These are phyloP conservation scores for Xanthorhoe spadicearia DNA, from an alignment of 2,888 invertebrate species.

Conservation along the genomic window DNA sequence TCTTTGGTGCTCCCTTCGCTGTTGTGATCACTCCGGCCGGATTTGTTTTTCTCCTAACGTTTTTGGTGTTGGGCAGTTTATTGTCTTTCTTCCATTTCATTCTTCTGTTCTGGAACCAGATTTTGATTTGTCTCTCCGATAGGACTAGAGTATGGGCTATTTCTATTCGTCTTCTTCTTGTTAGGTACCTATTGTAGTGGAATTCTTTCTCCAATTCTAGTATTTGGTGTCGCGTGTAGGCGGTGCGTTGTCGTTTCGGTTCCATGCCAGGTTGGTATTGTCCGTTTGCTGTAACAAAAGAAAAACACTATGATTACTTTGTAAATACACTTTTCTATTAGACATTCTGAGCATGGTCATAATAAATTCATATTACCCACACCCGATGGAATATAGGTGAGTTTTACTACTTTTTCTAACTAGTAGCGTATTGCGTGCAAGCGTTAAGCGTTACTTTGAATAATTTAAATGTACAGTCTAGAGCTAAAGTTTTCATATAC, in stretches of 20 bases:
- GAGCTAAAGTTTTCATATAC: constrained; percentile 11
- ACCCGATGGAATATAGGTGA: constrained; percentile 28
- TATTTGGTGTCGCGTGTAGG: constrained; percentile 99
- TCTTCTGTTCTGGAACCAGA: constrained; percentile 94
- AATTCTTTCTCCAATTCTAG: constrained; percentile 99
- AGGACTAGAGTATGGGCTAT: constrained; percentile 98
- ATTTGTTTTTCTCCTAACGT: constrained; percentile 90
- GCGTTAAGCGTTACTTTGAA: constrained; percentile 59
- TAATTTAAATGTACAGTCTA: constrained; percentile 65
- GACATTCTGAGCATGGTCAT: constrained; percentile 22
- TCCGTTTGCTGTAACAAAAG: constrained; percentile 91
- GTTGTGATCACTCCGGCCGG: constrained; percentile 88
- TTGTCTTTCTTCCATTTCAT: constrained; percentile 93
- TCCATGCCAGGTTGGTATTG: constrained; percentile 96
- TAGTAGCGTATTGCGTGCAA: constrained; percentile 62
- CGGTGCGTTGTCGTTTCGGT: constrained; percentile 97
- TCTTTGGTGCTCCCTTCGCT: constrained; percentile 86
- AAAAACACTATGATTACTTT: constrained; percentile 26
- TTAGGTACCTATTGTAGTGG: constrained; percentile 98
- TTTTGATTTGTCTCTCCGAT: constrained; percentile 94
- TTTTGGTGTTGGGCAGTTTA: constrained; percentile 94
- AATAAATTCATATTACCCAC: constrained; percentile 33
- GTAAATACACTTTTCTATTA: constrained; percentile 15
- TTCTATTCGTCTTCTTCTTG: constrained; percentile 97
- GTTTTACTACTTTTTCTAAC: constrained; percentile 25